Percentiles rank a stretch among this genome's conserved stretches.
These are phyloP conservation scores for Ernsta delagoae DNA, from an alignment of 2,888 invertebrate species.

Conservation along the genomic window DNA sequence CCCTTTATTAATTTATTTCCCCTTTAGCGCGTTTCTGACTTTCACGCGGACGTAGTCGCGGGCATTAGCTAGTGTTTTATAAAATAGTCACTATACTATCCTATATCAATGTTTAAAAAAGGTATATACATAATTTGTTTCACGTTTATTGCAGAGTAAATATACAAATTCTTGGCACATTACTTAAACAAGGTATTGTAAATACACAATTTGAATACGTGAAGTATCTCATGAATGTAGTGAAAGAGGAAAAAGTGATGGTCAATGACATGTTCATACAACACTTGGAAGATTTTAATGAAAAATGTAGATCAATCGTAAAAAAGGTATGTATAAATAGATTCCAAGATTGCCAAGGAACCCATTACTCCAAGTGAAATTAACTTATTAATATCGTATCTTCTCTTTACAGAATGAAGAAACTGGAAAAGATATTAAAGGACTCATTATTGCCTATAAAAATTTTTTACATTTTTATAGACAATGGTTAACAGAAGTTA, in stretches of 20 bases:
- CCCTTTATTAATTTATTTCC: too few relatives aligned
- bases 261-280: conserved; percentile 86
- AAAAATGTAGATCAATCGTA: conserved; percentile 79
- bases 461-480: conserved; percentile 62
- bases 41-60: too few relatives aligned
- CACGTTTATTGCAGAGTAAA: conserved; percentile 85
- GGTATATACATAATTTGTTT: too few relatives aligned
- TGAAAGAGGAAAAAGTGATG: conserved; percentile 85
- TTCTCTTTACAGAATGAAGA: conserved; percentile 60
- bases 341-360: too few relatives aligned
- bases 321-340: conserved; percentile 59
- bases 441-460: conserved; percentile 64
- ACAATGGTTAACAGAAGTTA: conserved; percentile 67
- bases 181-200: conserved; percentile 87
- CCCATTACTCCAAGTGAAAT: too few relatives aligned
- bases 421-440: conserved; percentile 55
- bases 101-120: too few relatives aligned
- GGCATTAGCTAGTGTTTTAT: too few relatives aligned
- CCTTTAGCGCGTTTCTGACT: too few relatives aligned
- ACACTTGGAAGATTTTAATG: conserved; percentile 86
- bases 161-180: conserved; percentile 89
- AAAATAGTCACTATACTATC: too few relatives aligned
- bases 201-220: conserved; percentile 87
- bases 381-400: too few relatives aligned
- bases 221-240: conserved; percentile 87